Evolutionary conservation across 2,797 vertebrate species (phyloP), one percentile per base, ranked within the genome.

Genomic region (Propithecus deckenii): DNA sequence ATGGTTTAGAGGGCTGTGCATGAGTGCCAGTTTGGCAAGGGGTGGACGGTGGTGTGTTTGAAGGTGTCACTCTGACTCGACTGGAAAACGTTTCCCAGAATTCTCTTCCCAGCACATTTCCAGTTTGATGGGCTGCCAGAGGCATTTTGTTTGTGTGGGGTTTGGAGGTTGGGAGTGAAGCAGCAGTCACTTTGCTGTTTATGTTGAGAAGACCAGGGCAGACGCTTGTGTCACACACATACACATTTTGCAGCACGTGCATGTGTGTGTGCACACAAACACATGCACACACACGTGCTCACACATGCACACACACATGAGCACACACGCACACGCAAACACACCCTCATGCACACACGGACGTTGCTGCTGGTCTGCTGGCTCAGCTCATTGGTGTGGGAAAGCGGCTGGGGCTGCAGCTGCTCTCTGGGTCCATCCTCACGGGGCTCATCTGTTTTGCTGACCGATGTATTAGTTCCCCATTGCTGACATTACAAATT

Each of bases 241-340:
- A 15, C 22, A 23, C 0, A 7, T 20, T 67, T 14, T 69, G 41
- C 12, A 38, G 55, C 22, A 43, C 1, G 5, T 15, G 28, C 8
- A 17, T 52, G 23, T 50, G 48, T 50, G 48, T 17, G 48, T 71
- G 25, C n/a, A 18, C 43, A 30, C 41, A 30, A 17, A 28, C 23
- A 28, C 38, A 12, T 10, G 10, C 18, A 15, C 46, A 43, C 23
- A 22, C 2, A 30, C 0, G 8, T 2, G 0, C 35, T 43, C 1
- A 1, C 25, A 15, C 50, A 57, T 28, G 17, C 55, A 52, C 11
- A 14, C 57, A 14, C 25, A 30, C 28, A 6, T 5, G 59, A 12
- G 4, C 61, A 63, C 61, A 32, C 30, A 30, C 4, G 59, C 30
- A 30, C 59, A 55, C 7, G 7, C 52, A 55, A 55, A 63, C 61